Evolutionary conservation across 2,888 invertebrate species (phyloP).

Genomic region (Chrysolina americana): DNA sequence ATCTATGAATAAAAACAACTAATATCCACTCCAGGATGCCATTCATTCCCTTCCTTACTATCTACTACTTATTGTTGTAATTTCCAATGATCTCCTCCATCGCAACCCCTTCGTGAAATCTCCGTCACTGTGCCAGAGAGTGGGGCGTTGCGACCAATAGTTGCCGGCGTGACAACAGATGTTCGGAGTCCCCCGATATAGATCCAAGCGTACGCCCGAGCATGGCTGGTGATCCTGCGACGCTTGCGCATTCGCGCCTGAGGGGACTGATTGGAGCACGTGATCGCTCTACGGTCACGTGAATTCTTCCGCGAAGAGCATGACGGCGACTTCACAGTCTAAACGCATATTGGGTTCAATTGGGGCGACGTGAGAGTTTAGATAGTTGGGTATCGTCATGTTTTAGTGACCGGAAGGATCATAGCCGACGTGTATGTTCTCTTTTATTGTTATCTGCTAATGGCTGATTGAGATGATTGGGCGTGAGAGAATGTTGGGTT

Average conservation of each 20-base stretch:
- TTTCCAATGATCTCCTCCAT: constrained; percentile 32
- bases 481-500: constrained; percentile 44
- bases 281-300: constrained; percentile 46
- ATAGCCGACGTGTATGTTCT: constrained; percentile 46
- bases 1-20: too few relatives aligned
- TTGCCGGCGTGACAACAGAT: constrained; percentile 49
- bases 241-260: constrained; percentile 50
- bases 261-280: constrained; percentile 56
- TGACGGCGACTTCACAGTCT: constrained; percentile 12
- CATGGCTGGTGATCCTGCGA: constrained; percentile 57
- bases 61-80: not conserved
- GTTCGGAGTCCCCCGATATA: constrained; percentile 51
- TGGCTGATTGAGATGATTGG: constrained; percentile 56
- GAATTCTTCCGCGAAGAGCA: not conserved
- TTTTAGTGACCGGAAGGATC: constrained; percentile 1
- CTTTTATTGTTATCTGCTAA: constrained; percentile 55
- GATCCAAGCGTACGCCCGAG: constrained; percentile 55
- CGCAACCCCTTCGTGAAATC: constrained; percentile 26
- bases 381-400: not conserved
- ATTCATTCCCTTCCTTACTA: not conserved
- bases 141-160: constrained; percentile 57
- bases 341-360: not conserved
- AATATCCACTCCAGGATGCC: not conserved
- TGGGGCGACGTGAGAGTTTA: not conserved
- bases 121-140: constrained; percentile 36